Evolutionary conservation across 37 sponge, comb jelly and placozoan genomes (phyloP).

Genomic region (Ephydatia muelleri): DNA sequence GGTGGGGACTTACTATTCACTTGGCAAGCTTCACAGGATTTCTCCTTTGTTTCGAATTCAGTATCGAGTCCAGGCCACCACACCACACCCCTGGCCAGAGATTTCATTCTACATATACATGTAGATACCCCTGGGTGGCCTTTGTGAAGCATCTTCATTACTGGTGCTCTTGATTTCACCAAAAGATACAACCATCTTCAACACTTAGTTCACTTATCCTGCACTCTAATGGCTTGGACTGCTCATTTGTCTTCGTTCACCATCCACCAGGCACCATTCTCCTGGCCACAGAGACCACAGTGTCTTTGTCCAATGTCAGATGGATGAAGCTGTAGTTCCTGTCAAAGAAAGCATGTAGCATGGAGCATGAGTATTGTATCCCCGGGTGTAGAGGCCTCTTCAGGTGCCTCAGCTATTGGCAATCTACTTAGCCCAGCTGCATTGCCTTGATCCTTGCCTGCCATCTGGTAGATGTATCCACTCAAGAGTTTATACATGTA

Average conservation of each 20-base stretch:
- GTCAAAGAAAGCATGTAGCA: no score
- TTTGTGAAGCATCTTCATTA: neutral
- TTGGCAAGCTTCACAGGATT: no score
- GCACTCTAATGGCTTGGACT: neutral
- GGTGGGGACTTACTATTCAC: no score
- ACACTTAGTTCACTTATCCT: neutral
- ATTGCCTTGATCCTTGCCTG: no score
- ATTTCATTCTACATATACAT: no score
- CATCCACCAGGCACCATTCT: neutral
- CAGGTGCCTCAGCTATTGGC: conserved; percentile 8
- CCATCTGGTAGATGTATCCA: conserved; percentile 27
- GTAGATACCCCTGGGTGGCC: no score
- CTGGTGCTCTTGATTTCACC: neutral
- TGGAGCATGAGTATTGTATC: conserved; percentile 7
- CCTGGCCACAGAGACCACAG: neutral
- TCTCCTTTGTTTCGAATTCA: no score
- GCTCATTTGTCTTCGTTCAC: neutral
- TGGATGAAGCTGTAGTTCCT: neutral
- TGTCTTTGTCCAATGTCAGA: conserved; percentile 1
- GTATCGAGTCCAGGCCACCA: no score
- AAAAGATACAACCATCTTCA: conserved; percentile 2
- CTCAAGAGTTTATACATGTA: no score
- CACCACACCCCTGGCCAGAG: no score
- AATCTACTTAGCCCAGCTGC: conserved; percentile 32
- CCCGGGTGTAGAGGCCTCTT: conserved; percentile 25